Percentiles rank a stretch among this genome's conserved stretches.
phyloP scores from a whole-genome alignment of 2,888 invertebrate species.

The Rhagophthalmus giganteus region DNA sequence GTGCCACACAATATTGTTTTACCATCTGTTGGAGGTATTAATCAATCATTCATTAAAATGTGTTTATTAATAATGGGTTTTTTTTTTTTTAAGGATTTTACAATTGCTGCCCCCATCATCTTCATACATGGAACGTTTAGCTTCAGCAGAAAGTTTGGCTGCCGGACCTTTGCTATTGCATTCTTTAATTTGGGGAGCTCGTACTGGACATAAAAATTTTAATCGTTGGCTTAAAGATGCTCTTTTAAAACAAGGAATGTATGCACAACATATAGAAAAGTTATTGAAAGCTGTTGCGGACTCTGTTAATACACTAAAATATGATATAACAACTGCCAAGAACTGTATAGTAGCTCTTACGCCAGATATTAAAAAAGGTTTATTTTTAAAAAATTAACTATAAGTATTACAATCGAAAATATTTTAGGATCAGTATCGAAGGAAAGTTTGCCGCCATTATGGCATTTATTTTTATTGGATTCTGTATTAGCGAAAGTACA shows the following conservation, averaged over 20 bases:
- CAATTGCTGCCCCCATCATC: slow-evolving; percentile 88
- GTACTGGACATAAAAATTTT: slow-evolving; percentile 81
- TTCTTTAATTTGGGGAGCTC: slow-evolving; percentile 86
- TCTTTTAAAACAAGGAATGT: slow-evolving; percentile 87
- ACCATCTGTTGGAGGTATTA: slow-evolving; percentile 77
- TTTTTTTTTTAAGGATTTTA: slow-evolving; percentile 63
- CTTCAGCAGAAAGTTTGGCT: slow-evolving; percentile 66
- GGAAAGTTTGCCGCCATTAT: slow-evolving; percentile 66
- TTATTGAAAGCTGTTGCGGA: slow-evolving; percentile 72
- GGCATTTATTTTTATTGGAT: slow-evolving; percentile 75
- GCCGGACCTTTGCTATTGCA: slow-evolving; percentile 75
- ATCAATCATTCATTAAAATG: too few species aligned
- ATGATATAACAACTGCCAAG: slow-evolving; percentile 65
- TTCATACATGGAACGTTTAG: slow-evolving; percentile 79
- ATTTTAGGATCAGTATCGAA: slow-evolving; percentile 46
- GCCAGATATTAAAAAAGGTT: slow-evolving; percentile 56
- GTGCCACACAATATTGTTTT: slow-evolving; percentile 90
- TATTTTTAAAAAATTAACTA: too few species aligned
- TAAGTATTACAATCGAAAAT: too few species aligned
- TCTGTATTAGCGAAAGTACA: slow-evolving; percentile 76
- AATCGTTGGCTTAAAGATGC: slow-evolving; percentile 90
- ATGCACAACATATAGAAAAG: slow-evolving; percentile 76
- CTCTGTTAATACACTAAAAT: slow-evolving; percentile 66
- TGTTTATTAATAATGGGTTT: too few species aligned
- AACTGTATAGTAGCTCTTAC: slow-evolving; percentile 61